Evolutionary conservation across 2,113 vertebrate genomes (phyloP).

Genomic region (Dendrocopos noguchii): DNA sequence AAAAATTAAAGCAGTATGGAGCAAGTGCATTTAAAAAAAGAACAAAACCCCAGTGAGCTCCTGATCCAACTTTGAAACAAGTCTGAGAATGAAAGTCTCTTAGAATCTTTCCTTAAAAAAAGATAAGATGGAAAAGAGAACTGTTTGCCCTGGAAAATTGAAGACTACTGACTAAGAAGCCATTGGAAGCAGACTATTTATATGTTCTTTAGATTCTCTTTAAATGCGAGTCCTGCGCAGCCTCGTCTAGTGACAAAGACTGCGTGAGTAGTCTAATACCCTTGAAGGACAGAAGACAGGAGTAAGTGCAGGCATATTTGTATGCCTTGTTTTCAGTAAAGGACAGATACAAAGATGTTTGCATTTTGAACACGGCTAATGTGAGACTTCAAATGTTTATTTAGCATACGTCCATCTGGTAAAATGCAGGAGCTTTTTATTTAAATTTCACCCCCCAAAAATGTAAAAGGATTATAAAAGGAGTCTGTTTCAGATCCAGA

Average conservation of each 20-base stretch:
- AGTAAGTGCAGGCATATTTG: neutral
- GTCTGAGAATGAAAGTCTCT: neutral
- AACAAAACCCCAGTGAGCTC: neutral
- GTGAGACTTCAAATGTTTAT: neutral
- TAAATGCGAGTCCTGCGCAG: constrained; percentile 4
- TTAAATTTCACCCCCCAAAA: neutral
- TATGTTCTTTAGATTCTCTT: constrained; percentile 6
- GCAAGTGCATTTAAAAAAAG: neutral
- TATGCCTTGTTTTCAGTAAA: constrained; percentile 10
- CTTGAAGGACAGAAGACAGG: neutral
- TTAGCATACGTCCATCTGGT: neutral
- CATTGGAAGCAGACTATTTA: neutral
- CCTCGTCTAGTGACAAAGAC: neutral
- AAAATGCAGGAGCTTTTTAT: neutral
- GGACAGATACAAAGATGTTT: neutral
- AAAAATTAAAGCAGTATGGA: neutral
- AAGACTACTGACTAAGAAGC: neutral
- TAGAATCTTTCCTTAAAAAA: neutral
- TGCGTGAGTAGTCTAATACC: neutral
- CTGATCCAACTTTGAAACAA: neutral
- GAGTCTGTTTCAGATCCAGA: neutral
- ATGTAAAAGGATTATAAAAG: neutral
- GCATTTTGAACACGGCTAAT: neutral
- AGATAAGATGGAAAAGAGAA: neutral
- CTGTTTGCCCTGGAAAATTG: neutral